These are phyloP conservation scores for Coecobrya sp. DNA, from an alignment of 2,888 invertebrate species.

Conservation along the genomic window DNA sequence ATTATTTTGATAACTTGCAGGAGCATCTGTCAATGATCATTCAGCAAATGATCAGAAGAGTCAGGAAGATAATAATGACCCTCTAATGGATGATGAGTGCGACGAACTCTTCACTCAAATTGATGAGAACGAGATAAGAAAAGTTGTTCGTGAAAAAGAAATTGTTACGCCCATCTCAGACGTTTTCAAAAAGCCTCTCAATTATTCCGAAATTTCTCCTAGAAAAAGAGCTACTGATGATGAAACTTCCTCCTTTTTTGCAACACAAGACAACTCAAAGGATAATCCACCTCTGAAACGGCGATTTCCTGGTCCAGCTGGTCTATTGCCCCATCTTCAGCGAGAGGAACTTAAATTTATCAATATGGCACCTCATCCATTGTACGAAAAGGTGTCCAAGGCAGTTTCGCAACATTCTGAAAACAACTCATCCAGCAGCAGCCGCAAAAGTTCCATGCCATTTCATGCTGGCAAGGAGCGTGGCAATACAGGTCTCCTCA, in stretches of 20 bases:
- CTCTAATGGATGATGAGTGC: slow-evolving; percentile 47
- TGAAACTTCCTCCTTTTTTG: slow-evolving; percentile 35
- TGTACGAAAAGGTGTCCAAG: slow-evolving; percentile 55
- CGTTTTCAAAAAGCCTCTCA: not conserved
- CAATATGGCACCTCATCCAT: slow-evolving; percentile 52
- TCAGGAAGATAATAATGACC: not conserved
- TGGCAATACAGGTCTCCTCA: not conserved
- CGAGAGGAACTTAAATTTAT: slow-evolving; percentile 56
- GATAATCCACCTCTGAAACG: slow-evolving; percentile 52
- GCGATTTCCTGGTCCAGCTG: slow-evolving; percentile 84
- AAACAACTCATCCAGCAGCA: not conserved
- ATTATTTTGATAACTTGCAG: no score
- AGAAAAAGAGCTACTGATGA: not conserved
- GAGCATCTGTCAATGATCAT: not conserved
- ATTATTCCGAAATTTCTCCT: not conserved
- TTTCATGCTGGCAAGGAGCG: not conserved
- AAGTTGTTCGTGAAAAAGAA: not conserved
- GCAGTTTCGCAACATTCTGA: not conserved
- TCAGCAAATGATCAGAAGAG: no score
- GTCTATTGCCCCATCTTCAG: slow-evolving; percentile 79
- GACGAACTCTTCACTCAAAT: slow-evolving; percentile 43
- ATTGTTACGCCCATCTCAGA: not conserved
- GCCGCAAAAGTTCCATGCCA: not conserved
- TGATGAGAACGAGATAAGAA: slow-evolving; percentile 24
- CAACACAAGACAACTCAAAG: not conserved